Evolutionary conservation across 2,797 vertebrate species (phyloP).

Genomic region (Epinephelus awoara): DNA sequence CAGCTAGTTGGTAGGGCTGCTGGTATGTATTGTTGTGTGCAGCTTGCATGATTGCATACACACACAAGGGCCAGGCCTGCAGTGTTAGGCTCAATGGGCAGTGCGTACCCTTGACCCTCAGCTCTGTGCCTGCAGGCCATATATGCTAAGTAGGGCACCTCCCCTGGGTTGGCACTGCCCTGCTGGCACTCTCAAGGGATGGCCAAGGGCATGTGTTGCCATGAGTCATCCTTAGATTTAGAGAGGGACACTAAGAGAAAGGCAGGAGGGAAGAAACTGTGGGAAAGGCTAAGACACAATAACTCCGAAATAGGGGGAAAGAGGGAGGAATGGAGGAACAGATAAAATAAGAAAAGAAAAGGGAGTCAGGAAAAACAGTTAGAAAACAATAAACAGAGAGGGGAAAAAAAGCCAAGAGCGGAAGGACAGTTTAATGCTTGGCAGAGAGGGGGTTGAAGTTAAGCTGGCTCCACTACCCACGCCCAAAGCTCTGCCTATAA

Average conservation of each 20-base stretch:
- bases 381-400: conserved; percentile 14
- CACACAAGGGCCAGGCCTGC: conserved; percentile 12
- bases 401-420: conserved; percentile 13
- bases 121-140: conserved; percentile 34
- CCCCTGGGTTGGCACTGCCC: conserved; percentile 30
- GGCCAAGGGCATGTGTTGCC: conserved; percentile 45
- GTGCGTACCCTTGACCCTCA: conserved; percentile 48
- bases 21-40: background rate
- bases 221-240: conserved; percentile 55
- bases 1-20: background rate
- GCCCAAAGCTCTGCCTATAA: conserved; percentile 56
- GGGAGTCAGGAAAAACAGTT: background rate
- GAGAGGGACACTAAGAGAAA: conserved; percentile 24
- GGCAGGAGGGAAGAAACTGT: conserved; percentile 1
- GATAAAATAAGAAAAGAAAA: conserved; percentile 20
- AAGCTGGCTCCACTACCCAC: conserved; percentile 40
- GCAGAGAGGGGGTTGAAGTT: conserved; percentile 35
- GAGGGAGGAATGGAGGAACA: conserved; percentile 9
- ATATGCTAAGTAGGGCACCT: conserved; percentile 47
- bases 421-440: conserved; percentile 45
- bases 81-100: conserved; percentile 32
- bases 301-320: background rate
- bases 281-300: background rate
- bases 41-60: conserved; percentile 1
- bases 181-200: conserved; percentile 43